Evolutionary conservation across 1,140 invertebrate genomes (phyloP), one percentile per base, ranked within the genome.

Genomic region (Plectrocnemia conspersa): DNA sequence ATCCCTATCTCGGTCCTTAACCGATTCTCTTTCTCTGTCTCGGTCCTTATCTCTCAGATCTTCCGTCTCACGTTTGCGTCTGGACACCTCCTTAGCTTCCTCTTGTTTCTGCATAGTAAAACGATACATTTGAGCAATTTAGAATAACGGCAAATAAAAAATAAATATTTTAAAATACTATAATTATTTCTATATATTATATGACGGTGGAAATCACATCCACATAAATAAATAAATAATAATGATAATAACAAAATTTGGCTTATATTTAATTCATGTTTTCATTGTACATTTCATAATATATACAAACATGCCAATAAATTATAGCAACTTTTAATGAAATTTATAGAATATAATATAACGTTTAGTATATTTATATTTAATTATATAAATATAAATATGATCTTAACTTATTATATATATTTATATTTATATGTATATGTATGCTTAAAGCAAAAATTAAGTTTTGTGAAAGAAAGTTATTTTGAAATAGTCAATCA

Each of bases 101-200:
- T 84, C 82, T 75, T 83, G 80, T 75, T 82, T 82, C 79, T 82
- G 76, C 62, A 79, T 49, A 10, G 11, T 24, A 38, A 21, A 36
- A 24, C 7, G 22, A 38, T 23, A 29, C 55, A 61, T 52, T 36
- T 60, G 52, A 49, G 48, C 49, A 61, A 54, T n/a, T n/a, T n/a
- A 61, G 36, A 70, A 66, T 69, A 67, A 69, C 67, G 64, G 61
- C 65, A 41, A 44, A 22, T n/a, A 2, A 44, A 22, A 44, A 10
- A 52, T 38, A 24, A 18, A 19, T 9, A 24, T 44, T 44, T 24
- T 13, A 15, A 7, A 3, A 24, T 24, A 44, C 10, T 44, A 6
- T 44, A 44, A 44, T 44, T 27, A n/a, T 27, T 29, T 16, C 42
- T 9, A 45, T n/a, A n/a, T n/a, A n/a, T n/a, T n/a, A n/a, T n/a